Base-by-base conservation (phyloP, 1,140 invertebrate genomes). In the Caenorhabditis inopinata region DNA sequence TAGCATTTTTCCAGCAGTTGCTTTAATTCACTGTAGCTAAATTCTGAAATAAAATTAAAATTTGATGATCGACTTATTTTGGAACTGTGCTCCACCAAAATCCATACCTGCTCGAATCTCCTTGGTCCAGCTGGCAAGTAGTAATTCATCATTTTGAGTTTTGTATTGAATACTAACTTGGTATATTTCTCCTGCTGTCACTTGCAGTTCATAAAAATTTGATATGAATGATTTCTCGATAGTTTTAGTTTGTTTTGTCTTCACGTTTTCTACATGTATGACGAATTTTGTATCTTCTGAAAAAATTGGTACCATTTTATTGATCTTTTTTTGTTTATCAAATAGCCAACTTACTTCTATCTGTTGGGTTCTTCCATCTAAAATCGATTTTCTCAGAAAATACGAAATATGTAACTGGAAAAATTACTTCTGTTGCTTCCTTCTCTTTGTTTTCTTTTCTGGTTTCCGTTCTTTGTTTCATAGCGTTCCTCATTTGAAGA, bases 361-460 rank as follows among this genome's bases (percentile, higher is more conserved):
- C 32, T 9, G 58, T 21, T 3, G 58, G 58, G 2, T 21, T 16
- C 29, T 68, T 29, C 32, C 32, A 68, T 68, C 58, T 35, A 11
- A 68, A 32, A n/a, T 68, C 58, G 7, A 68, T 68, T 42, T 21
- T 68, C n/a, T 68, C 58, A 6, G 58, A 68, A 38, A 68, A 68
- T 0, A 68, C 32, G 1, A 7, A 1, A 16, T 9, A 38, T 16
- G 35, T 35, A 9, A 68, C 58, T 14, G n/a, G 12, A 6, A 68
- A 9, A 38, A 14, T 23, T 14, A 38, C 14, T 9, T n/a, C 32
- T n/a, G 4, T 21, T 32, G 16, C n/a, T 21, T 1, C 21, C 23
- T 68, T 38, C 32, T 68, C 58, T 21, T 6, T n/a, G 9, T 6
- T 18, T 21, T 38, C 21, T 21, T 21, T 18, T 68, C 58, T 1